Evolutionary conservation across 92 coral and sea anemone species (phyloP).

Genomic region (Siderastrea radians): DNA sequence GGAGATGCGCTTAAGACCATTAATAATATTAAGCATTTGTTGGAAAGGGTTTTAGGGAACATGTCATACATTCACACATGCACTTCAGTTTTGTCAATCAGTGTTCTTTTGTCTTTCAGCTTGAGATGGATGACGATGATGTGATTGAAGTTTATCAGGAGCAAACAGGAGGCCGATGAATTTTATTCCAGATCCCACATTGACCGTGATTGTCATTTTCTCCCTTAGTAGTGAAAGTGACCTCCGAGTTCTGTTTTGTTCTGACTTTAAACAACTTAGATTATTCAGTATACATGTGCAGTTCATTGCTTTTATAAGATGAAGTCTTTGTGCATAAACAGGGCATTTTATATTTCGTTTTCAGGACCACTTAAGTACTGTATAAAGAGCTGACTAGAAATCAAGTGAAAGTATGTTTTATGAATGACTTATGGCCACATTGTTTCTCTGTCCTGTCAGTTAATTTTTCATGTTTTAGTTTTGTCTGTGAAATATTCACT

Average conservation of each 20-base stretch:
- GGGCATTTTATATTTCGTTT: slow-evolving; percentile 27
- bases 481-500: slow-evolving; percentile 18
- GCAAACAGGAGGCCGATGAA: slow-evolving; percentile 93
- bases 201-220: background rate
- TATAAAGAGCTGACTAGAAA: background rate
- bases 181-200: slow-evolving; percentile 12
- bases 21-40: no score
- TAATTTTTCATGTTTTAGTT: slow-evolving; percentile 12
- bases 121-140: slow-evolving; percentile 99
- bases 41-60: no score
- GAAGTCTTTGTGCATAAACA: slow-evolving; percentile 21
- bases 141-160: slow-evolving; percentile 99
- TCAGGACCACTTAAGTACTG: background rate
- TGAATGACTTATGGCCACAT: slow-evolving; percentile 10
- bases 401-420: background rate
- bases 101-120: slow-evolving; percentile 63
- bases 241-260: slow-evolving; percentile 23
- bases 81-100: no score
- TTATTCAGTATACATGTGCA: slow-evolving; percentile 13
- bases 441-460: slow-evolving; percentile 6
- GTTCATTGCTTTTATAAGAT: slow-evolving; percentile 18
- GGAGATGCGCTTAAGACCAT: no score
- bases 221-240: background rate
- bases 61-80: no score
- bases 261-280: background rate